phyloP scores from a whole-genome alignment of 2,797 vertebrate genomes.

The Sebastes dallii region DNA sequence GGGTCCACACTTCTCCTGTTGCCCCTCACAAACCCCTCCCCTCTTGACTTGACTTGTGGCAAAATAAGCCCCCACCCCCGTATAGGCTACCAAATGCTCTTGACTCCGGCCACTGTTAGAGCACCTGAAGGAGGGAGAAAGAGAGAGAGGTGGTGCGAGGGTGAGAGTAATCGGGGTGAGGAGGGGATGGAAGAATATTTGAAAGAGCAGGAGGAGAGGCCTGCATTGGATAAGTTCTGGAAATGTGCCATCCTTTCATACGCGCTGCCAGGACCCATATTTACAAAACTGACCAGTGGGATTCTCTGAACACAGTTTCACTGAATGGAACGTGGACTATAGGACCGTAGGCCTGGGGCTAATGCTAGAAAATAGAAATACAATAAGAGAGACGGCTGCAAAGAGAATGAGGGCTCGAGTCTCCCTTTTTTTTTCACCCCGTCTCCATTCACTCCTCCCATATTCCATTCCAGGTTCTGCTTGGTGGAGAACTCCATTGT shows the following conservation, averaged over 20 bases:
- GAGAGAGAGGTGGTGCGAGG: constrained; percentile 10
- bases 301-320: constrained; percentile 63
- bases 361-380: constrained; percentile 72
- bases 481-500: constrained; percentile 89
- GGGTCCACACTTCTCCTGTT: constrained; percentile 83
- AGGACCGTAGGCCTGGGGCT: constrained; percentile 63
- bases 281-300: constrained; percentile 81
- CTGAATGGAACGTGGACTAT: constrained; percentile 66
- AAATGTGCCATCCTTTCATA: constrained; percentile 74
- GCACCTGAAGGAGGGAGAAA: constrained; percentile 48
- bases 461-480: constrained; percentile 87
- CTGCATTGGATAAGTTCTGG: constrained; percentile 73
- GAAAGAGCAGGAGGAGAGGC: constrained; percentile 55
- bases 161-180: constrained; percentile 9
- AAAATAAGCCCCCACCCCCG: constrained; percentile 50
- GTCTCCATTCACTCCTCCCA: constrained; percentile 82
- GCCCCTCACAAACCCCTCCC: constrained; percentile 71
- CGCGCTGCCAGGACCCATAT: constrained; percentile 67
- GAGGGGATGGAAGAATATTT: constrained; percentile 24
- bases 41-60: constrained; percentile 75
- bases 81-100: constrained; percentile 39
- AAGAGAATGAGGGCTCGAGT: constrained; percentile 61
- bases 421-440: constrained; percentile 41
- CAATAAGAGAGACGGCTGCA: constrained; percentile 63
- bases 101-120: constrained; percentile 57